Conservation (phyloP, 2,888 invertebrate genomes). For the Heliconius cydno region DNA sequence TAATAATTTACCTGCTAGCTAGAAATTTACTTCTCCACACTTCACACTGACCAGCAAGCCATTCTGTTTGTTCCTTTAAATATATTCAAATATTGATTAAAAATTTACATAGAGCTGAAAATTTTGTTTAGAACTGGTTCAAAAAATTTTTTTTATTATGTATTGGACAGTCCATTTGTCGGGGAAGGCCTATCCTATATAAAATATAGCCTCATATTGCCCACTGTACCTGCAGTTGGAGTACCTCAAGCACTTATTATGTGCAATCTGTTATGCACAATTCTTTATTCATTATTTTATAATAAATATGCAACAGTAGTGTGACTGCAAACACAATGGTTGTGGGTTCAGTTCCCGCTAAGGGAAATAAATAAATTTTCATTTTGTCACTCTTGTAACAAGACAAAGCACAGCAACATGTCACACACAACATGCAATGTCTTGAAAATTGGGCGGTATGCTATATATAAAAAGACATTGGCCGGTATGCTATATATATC, state of each 20-base stretch:
- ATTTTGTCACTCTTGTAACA: too few relatives aligned
- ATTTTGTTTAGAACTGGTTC: not conserved
- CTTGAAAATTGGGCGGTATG: too few relatives aligned
- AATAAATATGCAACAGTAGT: not conserved
- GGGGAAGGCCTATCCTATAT: not conserved
- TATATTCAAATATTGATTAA: constrained; percentile 19
- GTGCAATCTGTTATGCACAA: not conserved
- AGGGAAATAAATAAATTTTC: too few relatives aligned
- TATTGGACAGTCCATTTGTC: not conserved
- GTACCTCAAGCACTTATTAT: not conserved
- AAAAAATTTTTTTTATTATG: not conserved
- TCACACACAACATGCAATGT: too few relatives aligned
- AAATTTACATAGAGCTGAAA: not conserved
- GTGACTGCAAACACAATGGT: too few relatives aligned
- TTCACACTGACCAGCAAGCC: constrained; percentile 96
- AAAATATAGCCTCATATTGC: not conserved
- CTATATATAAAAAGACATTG: too few relatives aligned
- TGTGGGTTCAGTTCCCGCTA: too few relatives aligned
- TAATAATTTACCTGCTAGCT: constrained; percentile 91
- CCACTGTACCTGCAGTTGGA: not conserved
- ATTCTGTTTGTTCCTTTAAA: constrained; percentile 92
- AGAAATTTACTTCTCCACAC: constrained; percentile 98
- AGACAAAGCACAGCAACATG: too few relatives aligned
- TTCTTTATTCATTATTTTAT: not conserved
- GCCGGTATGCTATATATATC: too few relatives aligned